Evolutionary conservation across 2,888 invertebrate genomes (phyloP).

Genomic region (Cremastinae sp.): DNA sequence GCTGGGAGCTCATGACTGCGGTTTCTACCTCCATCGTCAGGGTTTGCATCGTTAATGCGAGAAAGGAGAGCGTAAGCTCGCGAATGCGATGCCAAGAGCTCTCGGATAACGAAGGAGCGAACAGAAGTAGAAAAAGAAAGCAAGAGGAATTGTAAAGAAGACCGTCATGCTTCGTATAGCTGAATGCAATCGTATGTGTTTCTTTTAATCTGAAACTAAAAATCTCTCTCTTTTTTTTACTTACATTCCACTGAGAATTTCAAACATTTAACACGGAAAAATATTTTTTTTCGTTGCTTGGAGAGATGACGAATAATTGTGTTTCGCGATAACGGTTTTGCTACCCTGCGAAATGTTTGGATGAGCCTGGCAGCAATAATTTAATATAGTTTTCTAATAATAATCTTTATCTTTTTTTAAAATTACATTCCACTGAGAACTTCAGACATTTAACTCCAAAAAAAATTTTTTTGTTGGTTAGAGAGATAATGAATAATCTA

Average conservation of each 20-base stretch:
- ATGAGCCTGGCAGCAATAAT: too few species aligned
- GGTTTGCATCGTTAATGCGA: constrained; percentile 54
- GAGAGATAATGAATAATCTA: too few species aligned
- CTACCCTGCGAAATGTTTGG: too few species aligned
- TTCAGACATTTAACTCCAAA: too few species aligned
- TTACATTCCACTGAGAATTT: too few species aligned
- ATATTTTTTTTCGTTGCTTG: too few species aligned
- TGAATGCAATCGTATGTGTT: constrained; percentile 24
- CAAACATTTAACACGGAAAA: too few species aligned
- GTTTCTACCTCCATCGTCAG: constrained; percentile 38
- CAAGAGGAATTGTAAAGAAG: background rate
- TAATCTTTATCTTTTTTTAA: background rate
- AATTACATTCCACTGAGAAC: too few species aligned
- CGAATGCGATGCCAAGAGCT: constrained; percentile 17
- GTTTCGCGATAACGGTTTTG: too few species aligned
- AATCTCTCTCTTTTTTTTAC: background rate
- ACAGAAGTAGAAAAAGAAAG: constrained; percentile 2
- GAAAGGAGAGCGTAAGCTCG: constrained; percentile 41
- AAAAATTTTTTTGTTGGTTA: too few species aligned
- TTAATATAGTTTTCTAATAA: too few species aligned
- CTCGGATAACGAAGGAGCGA: constrained; percentile 47
- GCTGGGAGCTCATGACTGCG: constrained; percentile 30
- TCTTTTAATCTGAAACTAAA: background rate
- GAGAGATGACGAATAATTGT: too few species aligned
- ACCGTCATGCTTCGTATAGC: background rate